A percentile compares a stretch with the other conserved stretches of the same genome.
Evolutionary conservation across 2,888 invertebrate species (phyloP).

Genomic region (Rhagonycha lutea): DNA sequence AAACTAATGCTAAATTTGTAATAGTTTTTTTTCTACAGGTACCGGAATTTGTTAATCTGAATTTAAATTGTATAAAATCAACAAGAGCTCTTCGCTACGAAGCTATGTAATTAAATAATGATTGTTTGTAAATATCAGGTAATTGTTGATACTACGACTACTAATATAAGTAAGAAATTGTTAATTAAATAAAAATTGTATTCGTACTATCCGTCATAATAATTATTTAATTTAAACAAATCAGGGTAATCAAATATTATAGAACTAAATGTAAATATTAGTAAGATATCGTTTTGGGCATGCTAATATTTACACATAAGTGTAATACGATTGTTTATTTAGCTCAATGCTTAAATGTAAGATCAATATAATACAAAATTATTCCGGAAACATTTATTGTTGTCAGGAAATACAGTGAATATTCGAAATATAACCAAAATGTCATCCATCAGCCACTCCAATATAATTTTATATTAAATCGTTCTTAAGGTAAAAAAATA

Average conservation of each 20-base stretch:
- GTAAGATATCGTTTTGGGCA: background rate
- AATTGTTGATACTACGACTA: background rate
- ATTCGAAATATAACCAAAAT: too few relatives aligned
- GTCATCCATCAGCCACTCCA: too few relatives aligned
- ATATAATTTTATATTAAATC: too few relatives aligned
- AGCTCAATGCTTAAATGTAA: background rate
- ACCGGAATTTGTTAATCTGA: background rate
- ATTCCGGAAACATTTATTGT: too few relatives aligned
- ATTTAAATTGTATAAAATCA: background rate
- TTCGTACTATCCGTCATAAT: background rate
- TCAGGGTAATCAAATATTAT: background rate
- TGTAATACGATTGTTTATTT: background rate
- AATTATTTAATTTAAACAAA: background rate
- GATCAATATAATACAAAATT: background rate
- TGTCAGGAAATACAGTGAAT: too few relatives aligned
- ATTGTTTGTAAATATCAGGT: background rate
- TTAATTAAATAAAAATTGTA: too few relatives aligned
- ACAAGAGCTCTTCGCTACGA: background rate
- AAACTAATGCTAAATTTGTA: background rate
- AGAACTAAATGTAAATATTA: background rate
- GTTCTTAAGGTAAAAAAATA: too few relatives aligned
- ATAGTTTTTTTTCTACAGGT: background rate
- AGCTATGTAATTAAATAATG: background rate
- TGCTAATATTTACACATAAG: background rate
- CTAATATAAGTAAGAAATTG: too few relatives aligned